Percentiles rank a stretch among this genome's conserved stretches.
Evolutionary conservation across 2,797 vertebrate genomes (phyloP).

Genomic region (Platyrinchus mystaceus): DNA sequence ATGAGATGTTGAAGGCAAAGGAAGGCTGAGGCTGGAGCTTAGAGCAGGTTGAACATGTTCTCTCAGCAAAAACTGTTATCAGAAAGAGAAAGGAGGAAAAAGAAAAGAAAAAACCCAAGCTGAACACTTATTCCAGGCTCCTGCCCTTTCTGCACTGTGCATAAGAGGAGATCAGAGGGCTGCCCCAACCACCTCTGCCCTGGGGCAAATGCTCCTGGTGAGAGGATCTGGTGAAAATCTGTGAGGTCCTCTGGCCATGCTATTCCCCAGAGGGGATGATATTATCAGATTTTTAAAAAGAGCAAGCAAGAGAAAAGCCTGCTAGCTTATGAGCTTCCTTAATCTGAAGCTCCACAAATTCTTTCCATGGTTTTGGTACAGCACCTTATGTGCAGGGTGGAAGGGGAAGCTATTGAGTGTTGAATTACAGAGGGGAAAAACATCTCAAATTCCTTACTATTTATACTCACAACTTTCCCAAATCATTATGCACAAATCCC

Average conservation of each 20-base stretch:
- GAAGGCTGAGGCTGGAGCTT: not conserved
- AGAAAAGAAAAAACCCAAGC: not conserved
- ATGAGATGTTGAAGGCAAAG: not conserved
- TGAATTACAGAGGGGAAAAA: constrained; percentile 65
- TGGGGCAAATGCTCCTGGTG: not conserved
- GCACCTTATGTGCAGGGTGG: constrained; percentile 58
- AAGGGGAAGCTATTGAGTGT: constrained; percentile 62
- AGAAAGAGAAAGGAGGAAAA: not conserved
- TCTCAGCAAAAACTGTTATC: not conserved
- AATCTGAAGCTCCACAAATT: constrained; percentile 27
- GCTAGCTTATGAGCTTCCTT: constrained; percentile 35
- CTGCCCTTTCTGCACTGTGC: not conserved
- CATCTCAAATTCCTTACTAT: constrained; percentile 68
- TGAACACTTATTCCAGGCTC: not conserved
- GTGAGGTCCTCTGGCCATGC: not conserved
- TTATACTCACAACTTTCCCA: constrained; percentile 65
- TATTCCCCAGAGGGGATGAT: not conserved
- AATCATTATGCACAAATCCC: constrained; percentile 65
- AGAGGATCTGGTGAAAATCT: not conserved
- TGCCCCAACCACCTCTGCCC: not conserved
- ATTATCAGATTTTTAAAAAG: not conserved
- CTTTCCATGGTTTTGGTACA: constrained; percentile 45
- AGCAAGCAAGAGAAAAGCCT: not conserved
- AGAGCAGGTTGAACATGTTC: not conserved
- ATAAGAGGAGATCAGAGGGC: not conserved